Base-by-base conservation (phyloP, 2,113 vertebrate genomes). In the Mirounga angustirostris region DNA sequence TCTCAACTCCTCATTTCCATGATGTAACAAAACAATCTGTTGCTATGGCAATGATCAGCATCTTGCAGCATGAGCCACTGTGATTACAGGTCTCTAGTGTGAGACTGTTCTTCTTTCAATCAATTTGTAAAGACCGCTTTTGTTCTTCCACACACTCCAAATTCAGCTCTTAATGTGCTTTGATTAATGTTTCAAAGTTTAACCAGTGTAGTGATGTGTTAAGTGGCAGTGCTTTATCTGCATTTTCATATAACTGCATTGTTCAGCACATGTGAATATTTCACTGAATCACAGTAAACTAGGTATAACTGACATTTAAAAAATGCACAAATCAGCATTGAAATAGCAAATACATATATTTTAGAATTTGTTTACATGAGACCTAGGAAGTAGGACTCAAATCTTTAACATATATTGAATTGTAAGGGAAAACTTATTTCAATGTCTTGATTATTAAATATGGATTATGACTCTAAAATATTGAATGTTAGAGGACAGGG, bases 71-170 rank as follows among this genome's bases (percentile, higher is more conserved):
- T 33, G 95, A 97, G 95, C 96, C 8, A 69, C 2, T 13, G 94
- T 98, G 98, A 98, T 98, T 97, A 96, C 96, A 98, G 98, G 97
- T 97, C 98, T 98, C 94, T 67, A 5, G 89, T 56, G 96, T 95
- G 97, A 90, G 79, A 6, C 89, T 95, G 50, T 40, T 81, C 76
- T 96, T 91, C 84, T 96, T 97, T 96, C 96, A 98, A 69, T 97
- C 97, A 82, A 5, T 91, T 98, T 96, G 94, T 94, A 92, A 86
- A 96, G 82, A 96, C 59, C 12, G 65, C 95, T 96, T 98, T 98
- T 98, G 96, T 98, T 98, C 95, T 69, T 85, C 52, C 21, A 36
- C 21, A 69, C 36, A 94, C 69, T 96, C 92, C 81, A 93, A 95
- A 93, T 88, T 86, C 67, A 89, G 46, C 61, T 94, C 79, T 98